These are phyloP conservation scores for Spinus olivaceus DNA, from an alignment of 2,797 vertebrate species.

Conservation along the genomic window DNA sequence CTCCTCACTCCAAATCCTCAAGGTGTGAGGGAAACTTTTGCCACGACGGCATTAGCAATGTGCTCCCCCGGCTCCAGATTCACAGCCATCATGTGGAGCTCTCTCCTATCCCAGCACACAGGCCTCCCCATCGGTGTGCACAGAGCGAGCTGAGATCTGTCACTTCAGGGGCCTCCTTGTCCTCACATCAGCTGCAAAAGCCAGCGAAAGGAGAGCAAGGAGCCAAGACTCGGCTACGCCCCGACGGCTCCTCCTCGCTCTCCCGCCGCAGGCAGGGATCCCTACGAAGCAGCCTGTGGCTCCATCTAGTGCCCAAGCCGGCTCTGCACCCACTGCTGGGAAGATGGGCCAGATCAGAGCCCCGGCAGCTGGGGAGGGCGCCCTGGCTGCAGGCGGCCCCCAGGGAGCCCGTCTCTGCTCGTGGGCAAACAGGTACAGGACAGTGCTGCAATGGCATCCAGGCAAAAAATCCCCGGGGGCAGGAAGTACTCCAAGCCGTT, in stretches of 20 bases:
- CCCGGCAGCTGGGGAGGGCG: not conserved
- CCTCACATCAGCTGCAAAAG: not conserved
- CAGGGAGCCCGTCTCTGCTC: not conserved
- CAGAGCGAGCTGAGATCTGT: not conserved
- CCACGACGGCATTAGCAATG: not conserved
- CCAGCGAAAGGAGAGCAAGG: not conserved
- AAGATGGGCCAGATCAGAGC: not conserved
- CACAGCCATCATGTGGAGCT: accelerated
- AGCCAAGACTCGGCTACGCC: accelerated
- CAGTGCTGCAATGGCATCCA: slow-evolving; percentile 84
- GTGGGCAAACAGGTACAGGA: slow-evolving; percentile 72
- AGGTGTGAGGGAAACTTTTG: not conserved
- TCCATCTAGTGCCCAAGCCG: slow-evolving; percentile 28
- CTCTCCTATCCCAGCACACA: not conserved
- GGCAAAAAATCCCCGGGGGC: slow-evolving; percentile 80
- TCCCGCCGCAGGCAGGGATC: not conserved
- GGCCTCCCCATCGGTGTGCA: not conserved
- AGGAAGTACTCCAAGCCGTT: slow-evolving; percentile 83
- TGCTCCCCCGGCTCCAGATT: not conserved
- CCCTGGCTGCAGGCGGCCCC: not conserved
- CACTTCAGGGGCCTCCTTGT: not conserved
- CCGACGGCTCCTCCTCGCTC: not conserved
- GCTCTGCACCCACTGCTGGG: not conserved
- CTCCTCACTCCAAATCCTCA: not conserved
- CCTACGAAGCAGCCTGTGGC: slow-evolving; percentile 3